Conservation (phyloP, 2,113 vertebrate genomes). For the Ia io region DNA sequence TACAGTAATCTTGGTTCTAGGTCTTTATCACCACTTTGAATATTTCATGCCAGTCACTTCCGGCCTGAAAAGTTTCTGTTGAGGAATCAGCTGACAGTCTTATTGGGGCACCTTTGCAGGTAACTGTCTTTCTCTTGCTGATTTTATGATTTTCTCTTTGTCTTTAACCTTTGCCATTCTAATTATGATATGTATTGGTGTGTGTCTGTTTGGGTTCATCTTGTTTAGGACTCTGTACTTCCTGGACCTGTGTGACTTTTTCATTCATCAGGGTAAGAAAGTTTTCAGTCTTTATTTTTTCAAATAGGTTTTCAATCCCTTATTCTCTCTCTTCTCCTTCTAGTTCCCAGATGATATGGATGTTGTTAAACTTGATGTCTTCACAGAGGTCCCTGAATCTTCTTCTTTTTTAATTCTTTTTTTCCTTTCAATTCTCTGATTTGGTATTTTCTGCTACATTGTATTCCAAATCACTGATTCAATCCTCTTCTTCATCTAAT, state of each 20-base stretch:
- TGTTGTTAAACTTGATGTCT: background rate
- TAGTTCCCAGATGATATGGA: background rate
- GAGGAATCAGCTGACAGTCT: background rate
- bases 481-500: background rate
- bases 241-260: background rate
- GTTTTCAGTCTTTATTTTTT: background rate
- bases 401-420: background rate
- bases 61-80: background rate
- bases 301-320: background rate
- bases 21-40: background rate
- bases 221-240: background rate
- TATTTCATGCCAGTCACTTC: background rate
- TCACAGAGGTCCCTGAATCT: background rate
- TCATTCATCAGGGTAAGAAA: background rate
- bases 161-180: background rate
- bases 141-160: background rate
- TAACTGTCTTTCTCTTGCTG: background rate
- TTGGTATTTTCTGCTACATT: background rate
- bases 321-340: background rate
- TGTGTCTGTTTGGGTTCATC: background rate
- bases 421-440: background rate
- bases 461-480: background rate
- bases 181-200: background rate
- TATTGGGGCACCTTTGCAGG: background rate
- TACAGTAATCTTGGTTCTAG: background rate